Conservation (phyloP, 1,140 invertebrate species). For the Drosophila azteca region DNA sequence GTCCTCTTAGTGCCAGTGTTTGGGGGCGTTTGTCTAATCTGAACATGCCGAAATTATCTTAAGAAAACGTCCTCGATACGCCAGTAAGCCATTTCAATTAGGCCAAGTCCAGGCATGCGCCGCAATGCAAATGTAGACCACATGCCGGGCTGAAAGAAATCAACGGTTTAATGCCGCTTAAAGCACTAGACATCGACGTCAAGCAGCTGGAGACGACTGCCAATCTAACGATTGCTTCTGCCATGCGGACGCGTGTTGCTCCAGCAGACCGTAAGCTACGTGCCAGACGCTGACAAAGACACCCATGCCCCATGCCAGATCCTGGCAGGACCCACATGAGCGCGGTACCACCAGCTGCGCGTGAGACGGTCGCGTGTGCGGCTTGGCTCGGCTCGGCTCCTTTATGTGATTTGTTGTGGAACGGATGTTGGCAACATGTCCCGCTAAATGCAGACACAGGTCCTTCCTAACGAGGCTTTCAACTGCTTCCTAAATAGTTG, state of each 20-base stretch:
- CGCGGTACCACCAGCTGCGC: constrained; percentile 45
- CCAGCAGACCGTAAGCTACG: constrained; percentile 67
- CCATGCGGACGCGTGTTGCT: constrained; percentile 57
- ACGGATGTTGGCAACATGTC: constrained; percentile 71
- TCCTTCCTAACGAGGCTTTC: constrained; percentile 49
- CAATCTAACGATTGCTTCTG: constrained; percentile 30
- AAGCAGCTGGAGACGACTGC: constrained; percentile 29
- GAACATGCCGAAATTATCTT: neutral
- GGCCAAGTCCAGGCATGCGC: neutral
- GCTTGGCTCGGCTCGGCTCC: constrained; percentile 20
- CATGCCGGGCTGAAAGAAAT: constrained; percentile 43
- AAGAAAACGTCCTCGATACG: constrained; percentile 11
- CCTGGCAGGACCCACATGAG: constrained; percentile 8
- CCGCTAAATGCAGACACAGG: constrained; percentile 58
- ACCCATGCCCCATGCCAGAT: neutral
- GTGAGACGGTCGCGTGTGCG: constrained; percentile 36
- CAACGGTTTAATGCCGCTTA: constrained; percentile 54
- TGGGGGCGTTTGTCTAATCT: constrained; percentile 2
- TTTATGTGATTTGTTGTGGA: constrained; percentile 65
- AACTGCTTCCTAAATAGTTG: constrained; percentile 35
- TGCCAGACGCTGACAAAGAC: constrained; percentile 38
- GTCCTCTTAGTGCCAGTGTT: constrained; percentile 7
- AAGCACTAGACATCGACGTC: constrained; percentile 36
- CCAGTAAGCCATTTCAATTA: constrained; percentile 48
- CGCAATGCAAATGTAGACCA: constrained; percentile 46